Evolutionary conservation across 2,888 invertebrate species (phyloP), one percentile per base, ranked within the genome.

Genomic region (Xylota segnis): DNA sequence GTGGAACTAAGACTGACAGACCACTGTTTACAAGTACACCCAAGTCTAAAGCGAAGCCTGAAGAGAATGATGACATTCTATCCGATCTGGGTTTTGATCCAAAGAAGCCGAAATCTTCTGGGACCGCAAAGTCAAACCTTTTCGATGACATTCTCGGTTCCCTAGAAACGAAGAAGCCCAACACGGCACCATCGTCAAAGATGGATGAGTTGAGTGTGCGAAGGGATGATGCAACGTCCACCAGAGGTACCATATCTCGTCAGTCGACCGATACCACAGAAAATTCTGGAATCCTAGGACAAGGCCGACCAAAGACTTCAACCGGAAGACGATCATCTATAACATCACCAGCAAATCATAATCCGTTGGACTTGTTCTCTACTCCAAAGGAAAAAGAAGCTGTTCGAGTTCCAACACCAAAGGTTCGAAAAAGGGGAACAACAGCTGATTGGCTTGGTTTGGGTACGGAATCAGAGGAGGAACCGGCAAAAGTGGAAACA

Each of bases 21-120:
- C 83, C 87, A 7, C 29, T 45, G 18, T 86, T 88, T 3, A 66
- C 88, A 2, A 90, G 89, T 75, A 90, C 89, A 3, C 90, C 90
- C 0, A 89, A 89, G 4, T 9, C 12, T 14, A 83, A 83, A 72
- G 84, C 89, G 0, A 89, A 88, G 18, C 68, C 88, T 47, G 88
- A 89, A 9, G 90, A 89, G 56, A 89, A 88, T 71, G 88, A 88
- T n/a, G 90, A 90, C 18, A 89, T 91, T 6, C 89, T 91, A 29
- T 90, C 90, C 27, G 93, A 92, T 70, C 84, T 92, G 50, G 92
- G 93, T 0, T 92, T 92, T 58, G 93, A 92, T 89, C 92, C 92
- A 0, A 92, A 90, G 75, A 90, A 90, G 14, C 92, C 92, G 0
- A 92, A 92, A 79, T 89, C 87, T 0, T 40, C 37, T 6, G 37